These are phyloP conservation scores for Pachypanchax playfairii DNA, from an alignment of 2,113 vertebrate species.

Conservation along the genomic window DNA sequence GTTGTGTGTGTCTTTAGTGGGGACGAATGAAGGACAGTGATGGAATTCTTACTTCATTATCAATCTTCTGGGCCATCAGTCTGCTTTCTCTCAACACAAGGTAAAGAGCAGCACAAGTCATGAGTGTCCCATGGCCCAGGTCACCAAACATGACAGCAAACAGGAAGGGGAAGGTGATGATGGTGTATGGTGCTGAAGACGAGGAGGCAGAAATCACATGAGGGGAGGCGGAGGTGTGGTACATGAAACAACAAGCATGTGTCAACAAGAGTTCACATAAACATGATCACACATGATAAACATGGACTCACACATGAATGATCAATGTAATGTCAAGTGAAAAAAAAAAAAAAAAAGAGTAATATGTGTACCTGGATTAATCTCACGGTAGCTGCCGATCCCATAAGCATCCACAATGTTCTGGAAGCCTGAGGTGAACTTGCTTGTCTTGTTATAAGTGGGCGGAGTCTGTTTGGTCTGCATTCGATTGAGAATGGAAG, in stretches of 20 bases:
- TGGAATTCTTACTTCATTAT: slow-evolving; percentile 87
- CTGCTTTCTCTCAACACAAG: slow-evolving; percentile 93
- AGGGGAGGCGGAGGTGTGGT: not conserved
- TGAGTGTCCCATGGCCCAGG: slow-evolving; percentile 91
- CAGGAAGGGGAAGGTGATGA: slow-evolving; percentile 98
- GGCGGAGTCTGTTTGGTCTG: slow-evolving; percentile 96
- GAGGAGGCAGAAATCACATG: slow-evolving; percentile 23
- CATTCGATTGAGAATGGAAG: slow-evolving; percentile 97
- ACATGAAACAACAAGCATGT: not conserved
- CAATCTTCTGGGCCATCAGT: slow-evolving; percentile 92
- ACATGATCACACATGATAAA: not conserved
- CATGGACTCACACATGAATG: no score
- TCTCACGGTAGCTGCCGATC: slow-evolving; percentile 94
- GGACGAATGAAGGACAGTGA: slow-evolving; percentile 19
- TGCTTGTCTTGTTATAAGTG: slow-evolving; percentile 98
- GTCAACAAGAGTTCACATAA: slow-evolving; percentile 5
- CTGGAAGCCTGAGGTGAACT: slow-evolving; percentile 96
- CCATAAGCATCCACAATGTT: slow-evolving; percentile 98
- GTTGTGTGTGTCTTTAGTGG: not conserved
- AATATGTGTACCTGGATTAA: slow-evolving; percentile 88
- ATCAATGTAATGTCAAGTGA: not conserved
- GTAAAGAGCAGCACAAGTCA: slow-evolving; percentile 93
- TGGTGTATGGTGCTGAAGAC: slow-evolving; percentile 91
- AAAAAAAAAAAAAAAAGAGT: not conserved
- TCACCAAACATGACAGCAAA: slow-evolving; percentile 99